Evolutionary conservation across 2,113 vertebrate species (phyloP), one percentile per base, ranked within the genome.

Genomic region (Apaloderma vittatum): DNA sequence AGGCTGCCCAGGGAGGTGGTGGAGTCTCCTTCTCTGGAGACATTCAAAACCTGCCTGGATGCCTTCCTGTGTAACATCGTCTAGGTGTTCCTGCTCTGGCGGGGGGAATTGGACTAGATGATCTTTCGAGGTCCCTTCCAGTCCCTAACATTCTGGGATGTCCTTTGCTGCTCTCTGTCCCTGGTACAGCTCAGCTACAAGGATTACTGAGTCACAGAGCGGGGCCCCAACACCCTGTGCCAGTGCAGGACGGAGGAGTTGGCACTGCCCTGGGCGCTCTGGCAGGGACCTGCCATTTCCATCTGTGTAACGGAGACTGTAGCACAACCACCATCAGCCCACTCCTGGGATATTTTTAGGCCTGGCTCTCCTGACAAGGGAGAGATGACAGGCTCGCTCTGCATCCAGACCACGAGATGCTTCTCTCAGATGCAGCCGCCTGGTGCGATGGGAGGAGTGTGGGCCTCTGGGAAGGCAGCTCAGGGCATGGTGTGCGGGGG

Each of bases 341-440:
- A 82, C 93, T 94, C 74, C 26, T 0, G 5, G 88, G 86, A 43
- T 97, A 94, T 96, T 97, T 97, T 96, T 97, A 97, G 93, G 30
- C 48, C 85, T 95, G 37, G 45, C 51, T 76, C 26, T 52, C 63
- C 61, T 3, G 21, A 76, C 57, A 88, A 85, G 46, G 32, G 61
- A 86, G 89, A 82, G 80, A 76, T 81, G 89, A 90, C 46, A 70
- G 67, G 46, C 70, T 94, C 4, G 0, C 22, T 65, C 62, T 2
- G 7, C 52, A 83, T 73, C 88, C 34, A 0, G 75, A 74, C 32
- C 20, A 22, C 0, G 0, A 5, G 2, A 20, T 88, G 49, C 70
- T 14, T 96, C 29, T 93, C 27, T 57, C 77, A 70, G 79, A 67
- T 16, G 6, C 83, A 78, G 94, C 90, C 6, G 48, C 49, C 80